Percentiles rank a stretch among this genome's conserved stretches.
Conservation (phyloP, 1,140 invertebrate species). For the Lordiphosa mommai region DNA sequence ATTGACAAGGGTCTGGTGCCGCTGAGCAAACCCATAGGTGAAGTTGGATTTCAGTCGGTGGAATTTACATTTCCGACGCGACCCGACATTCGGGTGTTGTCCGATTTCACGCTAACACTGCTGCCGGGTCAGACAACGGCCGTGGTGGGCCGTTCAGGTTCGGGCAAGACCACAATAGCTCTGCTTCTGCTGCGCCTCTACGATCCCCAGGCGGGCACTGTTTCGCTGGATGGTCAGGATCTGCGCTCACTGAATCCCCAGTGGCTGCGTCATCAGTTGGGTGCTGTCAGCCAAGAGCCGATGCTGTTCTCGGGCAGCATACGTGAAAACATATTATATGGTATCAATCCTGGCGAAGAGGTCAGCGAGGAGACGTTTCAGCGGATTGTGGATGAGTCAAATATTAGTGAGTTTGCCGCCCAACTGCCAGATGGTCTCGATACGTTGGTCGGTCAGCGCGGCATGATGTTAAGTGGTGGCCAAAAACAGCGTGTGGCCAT, state of each 20-base stretch:
- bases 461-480: slow-evolving; percentile 90
- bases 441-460: slow-evolving; percentile 90
- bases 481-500: slow-evolving; percentile 95
- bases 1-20: slow-evolving; percentile 81
- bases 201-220: slow-evolving; percentile 85
- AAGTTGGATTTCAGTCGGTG: slow-evolving; percentile 87
- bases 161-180: slow-evolving; percentile 91
- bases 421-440: slow-evolving; percentile 87
- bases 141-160: slow-evolving; percentile 91
- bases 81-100: slow-evolving; percentile 83
- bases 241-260: slow-evolving; percentile 84
- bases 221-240: slow-evolving; percentile 85
- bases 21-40: slow-evolving; percentile 62
- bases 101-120: slow-evolving; percentile 86
- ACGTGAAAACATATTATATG: slow-evolving; percentile 92
- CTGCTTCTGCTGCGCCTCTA: slow-evolving; percentile 90
- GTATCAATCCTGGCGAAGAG: slow-evolving; percentile 81
- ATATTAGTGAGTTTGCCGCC: slow-evolving; percentile 90
- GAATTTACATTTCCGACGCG: slow-evolving; percentile 88
- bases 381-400: slow-evolving; percentile 85
- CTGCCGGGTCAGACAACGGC: slow-evolving; percentile 85
- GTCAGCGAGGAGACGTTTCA: slow-evolving; percentile 82
- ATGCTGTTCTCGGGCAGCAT: slow-evolving; percentile 91
- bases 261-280: slow-evolving; percentile 88
- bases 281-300: slow-evolving; percentile 89